These are phyloP conservation scores for Gambusia affinis DNA, from an alignment of 2,113 vertebrate species.

Conservation along the genomic window DNA sequence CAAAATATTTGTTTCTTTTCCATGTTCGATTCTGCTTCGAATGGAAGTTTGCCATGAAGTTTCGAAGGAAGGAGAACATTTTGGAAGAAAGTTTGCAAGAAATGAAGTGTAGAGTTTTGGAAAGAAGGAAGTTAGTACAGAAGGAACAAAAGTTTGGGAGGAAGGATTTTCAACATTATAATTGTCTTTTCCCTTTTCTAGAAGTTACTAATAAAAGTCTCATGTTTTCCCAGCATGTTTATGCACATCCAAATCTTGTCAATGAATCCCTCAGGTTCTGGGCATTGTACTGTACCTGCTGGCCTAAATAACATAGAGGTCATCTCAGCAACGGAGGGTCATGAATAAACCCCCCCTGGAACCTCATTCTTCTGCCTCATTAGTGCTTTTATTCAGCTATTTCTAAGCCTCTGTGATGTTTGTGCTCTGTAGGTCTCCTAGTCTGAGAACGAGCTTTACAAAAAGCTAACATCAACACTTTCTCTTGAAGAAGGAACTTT, in stretches of 20 bases:
- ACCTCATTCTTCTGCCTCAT: neutral
- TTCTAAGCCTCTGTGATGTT: neutral
- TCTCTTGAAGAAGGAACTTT: neutral
- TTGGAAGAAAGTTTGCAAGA: too few species aligned
- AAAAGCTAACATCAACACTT: neutral
- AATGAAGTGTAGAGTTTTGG: too few species aligned
- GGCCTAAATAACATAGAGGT: neutral
- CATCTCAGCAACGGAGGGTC: neutral
- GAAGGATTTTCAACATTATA: too few species aligned
- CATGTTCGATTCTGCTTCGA: too few species aligned
- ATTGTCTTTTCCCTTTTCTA: too few species aligned
- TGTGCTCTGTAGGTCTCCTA: neutral
- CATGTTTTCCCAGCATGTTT: neutral
- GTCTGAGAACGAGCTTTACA: neutral
- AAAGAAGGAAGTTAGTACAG: too few species aligned
- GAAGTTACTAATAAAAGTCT: too few species aligned
- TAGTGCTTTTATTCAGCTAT: neutral
- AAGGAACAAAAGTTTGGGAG: too few species aligned
- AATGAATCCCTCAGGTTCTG: slow-evolving; percentile 40
- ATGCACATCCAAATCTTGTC: neutral
- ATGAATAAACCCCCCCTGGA: neutral
- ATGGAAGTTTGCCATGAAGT: too few species aligned
- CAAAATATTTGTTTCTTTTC: neutral
- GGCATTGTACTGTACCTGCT: slow-evolving; percentile 36
- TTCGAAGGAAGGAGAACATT: too few species aligned